Conservation (phyloP, 2,113 vertebrate genomes). For the Phyllostomus discolor region DNA sequence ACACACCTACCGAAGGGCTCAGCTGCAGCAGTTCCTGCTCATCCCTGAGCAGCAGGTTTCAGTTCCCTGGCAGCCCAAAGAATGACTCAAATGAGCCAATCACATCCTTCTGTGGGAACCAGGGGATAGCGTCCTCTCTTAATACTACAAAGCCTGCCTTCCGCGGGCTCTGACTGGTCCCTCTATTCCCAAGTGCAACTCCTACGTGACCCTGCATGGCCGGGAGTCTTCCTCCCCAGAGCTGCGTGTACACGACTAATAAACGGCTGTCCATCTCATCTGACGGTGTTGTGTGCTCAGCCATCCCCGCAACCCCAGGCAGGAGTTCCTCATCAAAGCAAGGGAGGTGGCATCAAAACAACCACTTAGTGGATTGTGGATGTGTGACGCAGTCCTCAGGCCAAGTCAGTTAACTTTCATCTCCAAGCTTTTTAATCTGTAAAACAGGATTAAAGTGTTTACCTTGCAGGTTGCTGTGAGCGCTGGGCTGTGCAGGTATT, state of each 20-base stretch:
- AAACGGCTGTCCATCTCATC: background rate
- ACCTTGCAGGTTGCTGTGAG: background rate
- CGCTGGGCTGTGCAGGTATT: background rate
- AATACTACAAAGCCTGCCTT: background rate
- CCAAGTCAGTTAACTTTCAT: background rate
- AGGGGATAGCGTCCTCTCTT: background rate
- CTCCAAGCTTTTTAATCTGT: background rate
- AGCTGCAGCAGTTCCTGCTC: background rate
- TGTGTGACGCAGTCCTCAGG: background rate
- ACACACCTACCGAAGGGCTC: background rate
- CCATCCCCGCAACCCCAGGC: background rate
- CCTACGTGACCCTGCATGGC: background rate
- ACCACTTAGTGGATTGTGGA: background rate
- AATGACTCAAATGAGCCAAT: background rate
- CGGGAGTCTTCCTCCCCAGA: background rate
- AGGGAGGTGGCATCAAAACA: background rate
- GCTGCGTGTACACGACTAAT: background rate
- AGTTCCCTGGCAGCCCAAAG: background rate
- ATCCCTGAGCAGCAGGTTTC: background rate
- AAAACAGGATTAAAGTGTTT: background rate
- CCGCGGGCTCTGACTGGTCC: background rate
- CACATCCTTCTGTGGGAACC: background rate
- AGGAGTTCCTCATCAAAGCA: background rate
- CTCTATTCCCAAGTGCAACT: background rate
- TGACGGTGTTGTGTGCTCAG: background rate